Evolutionary conservation across 2,113 vertebrate genomes (phyloP).

Genomic region (Pituophis catenifer): DNA sequence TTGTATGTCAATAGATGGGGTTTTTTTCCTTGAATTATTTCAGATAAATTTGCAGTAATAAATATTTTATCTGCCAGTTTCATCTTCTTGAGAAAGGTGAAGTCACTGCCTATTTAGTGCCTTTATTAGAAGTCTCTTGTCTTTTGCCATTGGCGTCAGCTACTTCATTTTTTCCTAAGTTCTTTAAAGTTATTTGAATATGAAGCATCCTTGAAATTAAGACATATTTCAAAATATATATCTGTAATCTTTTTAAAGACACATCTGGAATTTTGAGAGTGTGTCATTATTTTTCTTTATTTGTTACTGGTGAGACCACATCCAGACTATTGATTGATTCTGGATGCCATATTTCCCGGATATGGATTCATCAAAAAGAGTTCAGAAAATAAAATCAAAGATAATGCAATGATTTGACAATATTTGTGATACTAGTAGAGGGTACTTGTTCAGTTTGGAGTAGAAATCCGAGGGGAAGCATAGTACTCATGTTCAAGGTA

Average conservation of each 20-base stretch:
- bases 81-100: not conserved
- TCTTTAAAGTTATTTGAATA: not conserved
- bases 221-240: not conserved
- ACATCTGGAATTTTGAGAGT: not conserved
- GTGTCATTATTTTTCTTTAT: not conserved
- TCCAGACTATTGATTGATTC: not conserved
- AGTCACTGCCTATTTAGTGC: not conserved
- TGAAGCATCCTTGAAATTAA: not conserved
- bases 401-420: not conserved
- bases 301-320: not conserved
- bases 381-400: not conserved
- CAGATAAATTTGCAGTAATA: not conserved
- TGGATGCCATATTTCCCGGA: not conserved
- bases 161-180: not conserved
- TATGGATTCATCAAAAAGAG: not conserved
- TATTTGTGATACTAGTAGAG: not conserved
- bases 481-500: not conserved
- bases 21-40: slow-evolving; percentile 8
- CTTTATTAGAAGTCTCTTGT: not conserved
- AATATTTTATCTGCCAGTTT: not conserved
- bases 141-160: not conserved
- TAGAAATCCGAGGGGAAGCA: not conserved
- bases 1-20: slow-evolving; percentile 58
- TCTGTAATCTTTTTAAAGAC: not conserved
- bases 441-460: not conserved